A percentile compares a stretch with the other conserved stretches of the same genome.
phyloP scores from a whole-genome alignment of 2,797 vertebrate genomes.

The Sebastes paucispinis region DNA sequence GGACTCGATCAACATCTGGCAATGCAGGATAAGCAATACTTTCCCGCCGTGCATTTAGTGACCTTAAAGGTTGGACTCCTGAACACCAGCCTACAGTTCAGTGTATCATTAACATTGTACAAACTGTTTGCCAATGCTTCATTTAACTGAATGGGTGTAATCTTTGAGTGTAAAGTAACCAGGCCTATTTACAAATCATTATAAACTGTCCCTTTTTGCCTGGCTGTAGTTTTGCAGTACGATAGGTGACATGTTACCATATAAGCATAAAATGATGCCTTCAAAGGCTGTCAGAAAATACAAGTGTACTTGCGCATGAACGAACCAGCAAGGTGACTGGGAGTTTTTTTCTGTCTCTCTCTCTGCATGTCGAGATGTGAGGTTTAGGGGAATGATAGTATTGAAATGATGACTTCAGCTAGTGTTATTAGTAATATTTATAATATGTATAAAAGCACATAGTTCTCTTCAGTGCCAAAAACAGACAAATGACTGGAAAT shows the following conservation, averaged over 20 bases:
- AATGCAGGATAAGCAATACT: background rate
- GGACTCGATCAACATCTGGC: conserved; percentile 38
- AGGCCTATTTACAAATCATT: background rate
- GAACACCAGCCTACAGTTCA: background rate
- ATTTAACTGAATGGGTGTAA: too few species aligned
- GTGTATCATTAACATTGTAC: background rate
- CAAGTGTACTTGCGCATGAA: background rate
- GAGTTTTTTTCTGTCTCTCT: background rate
- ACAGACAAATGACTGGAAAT: background rate
- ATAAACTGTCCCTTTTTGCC: conserved; percentile 7
- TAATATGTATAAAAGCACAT: background rate
- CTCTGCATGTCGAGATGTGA: background rate
- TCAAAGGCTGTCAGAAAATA: conserved; percentile 37
- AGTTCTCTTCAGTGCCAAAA: background rate
- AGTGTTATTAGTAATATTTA: background rate
- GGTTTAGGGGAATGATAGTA: background rate
- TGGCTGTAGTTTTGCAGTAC: conserved; percentile 14
- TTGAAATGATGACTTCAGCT: background rate
- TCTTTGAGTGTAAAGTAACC: background rate
- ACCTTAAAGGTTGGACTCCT: conserved; percentile 2
- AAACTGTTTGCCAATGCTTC: background rate
- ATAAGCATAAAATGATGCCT: conserved; percentile 36
- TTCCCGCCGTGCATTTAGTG: background rate
- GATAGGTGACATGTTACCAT: conserved; percentile 28
- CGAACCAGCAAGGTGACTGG: conserved; percentile 4